Evolutionary conservation across 1,140 invertebrate species (phyloP).

Genomic region (Drosophila willistoni): DNA sequence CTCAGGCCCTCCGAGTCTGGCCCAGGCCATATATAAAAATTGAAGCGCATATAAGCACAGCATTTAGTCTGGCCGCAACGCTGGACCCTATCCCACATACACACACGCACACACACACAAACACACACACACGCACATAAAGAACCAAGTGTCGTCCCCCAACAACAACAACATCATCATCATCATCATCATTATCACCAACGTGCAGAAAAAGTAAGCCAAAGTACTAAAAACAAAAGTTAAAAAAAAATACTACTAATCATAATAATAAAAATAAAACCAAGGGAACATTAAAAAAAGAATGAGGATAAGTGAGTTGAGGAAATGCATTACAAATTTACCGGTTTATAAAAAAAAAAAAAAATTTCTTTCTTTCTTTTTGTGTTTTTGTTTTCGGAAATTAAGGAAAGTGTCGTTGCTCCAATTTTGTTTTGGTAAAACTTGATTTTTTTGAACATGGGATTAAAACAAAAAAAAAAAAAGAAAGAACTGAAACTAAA

Average conservation of each 20-base stretch:
- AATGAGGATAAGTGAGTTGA: conserved; percentile 1
- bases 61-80: conserved; percentile 64
- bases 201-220: conserved; percentile 7
- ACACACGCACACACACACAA: conserved; percentile 40
- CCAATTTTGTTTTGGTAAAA: conserved; percentile 11
- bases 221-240: conserved; percentile 35
- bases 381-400: not conserved
- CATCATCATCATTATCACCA: not conserved
- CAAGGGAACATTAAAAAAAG: not conserved
- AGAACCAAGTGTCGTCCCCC: conserved; percentile 6
- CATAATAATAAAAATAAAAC: not conserved
- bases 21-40: conserved; percentile 64
- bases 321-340: conserved; percentile 20
- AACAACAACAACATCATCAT: not conserved
- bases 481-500: conserved; percentile 14
- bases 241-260: conserved; percentile 35
- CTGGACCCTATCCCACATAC: conserved; percentile 50
- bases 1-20: conserved; percentile 37
- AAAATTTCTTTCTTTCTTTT: not conserved
- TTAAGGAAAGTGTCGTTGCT: conserved; percentile 19
- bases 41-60: conserved; percentile 73
- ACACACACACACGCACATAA: conserved; percentile 17
- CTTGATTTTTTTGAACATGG: conserved; percentile 18
- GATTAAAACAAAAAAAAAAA: conserved; percentile 41
- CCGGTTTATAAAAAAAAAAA: not conserved